These are phyloP conservation scores for Aphrophora alni DNA, from an alignment of 2,888 invertebrate species.

Conservation along the genomic window DNA sequence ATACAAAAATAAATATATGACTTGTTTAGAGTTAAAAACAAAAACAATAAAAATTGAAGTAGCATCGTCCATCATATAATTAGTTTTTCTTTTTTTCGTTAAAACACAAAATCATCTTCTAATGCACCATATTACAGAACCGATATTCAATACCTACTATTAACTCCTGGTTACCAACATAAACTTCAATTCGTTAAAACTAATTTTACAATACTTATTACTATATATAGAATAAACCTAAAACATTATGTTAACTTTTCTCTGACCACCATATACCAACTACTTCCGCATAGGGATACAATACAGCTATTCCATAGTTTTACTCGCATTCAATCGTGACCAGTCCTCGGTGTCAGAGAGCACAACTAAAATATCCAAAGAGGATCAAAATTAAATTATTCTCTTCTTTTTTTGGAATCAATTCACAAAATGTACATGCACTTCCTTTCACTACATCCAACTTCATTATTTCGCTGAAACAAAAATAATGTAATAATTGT, in stretches of 20 bases:
- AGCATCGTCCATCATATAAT: background rate
- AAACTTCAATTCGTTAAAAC: background rate
- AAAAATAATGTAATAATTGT: background rate
- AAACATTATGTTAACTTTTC: background rate
- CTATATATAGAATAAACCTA: background rate
- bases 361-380: background rate
- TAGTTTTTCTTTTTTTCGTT: background rate
- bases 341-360: background rate
- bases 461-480: background rate
- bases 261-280: background rate
- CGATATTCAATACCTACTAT: background rate
- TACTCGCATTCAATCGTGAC: background rate
- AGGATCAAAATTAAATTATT: background rate
- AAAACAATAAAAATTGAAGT: background rate
- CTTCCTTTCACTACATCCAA: background rate
- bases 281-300: background rate
- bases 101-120: background rate
- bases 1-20: conserved; percentile 6
- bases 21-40: background rate
- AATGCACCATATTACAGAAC: background rate
- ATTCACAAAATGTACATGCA: conserved; percentile 1
- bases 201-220: background rate
- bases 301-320: background rate
- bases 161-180: background rate
- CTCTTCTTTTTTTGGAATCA: background rate